A percentile compares a stretch with the other conserved stretches of the same genome.
Evolutionary conservation across 2,797 vertebrate species (phyloP).

Genomic region (Pseudochirops corinnae): DNA sequence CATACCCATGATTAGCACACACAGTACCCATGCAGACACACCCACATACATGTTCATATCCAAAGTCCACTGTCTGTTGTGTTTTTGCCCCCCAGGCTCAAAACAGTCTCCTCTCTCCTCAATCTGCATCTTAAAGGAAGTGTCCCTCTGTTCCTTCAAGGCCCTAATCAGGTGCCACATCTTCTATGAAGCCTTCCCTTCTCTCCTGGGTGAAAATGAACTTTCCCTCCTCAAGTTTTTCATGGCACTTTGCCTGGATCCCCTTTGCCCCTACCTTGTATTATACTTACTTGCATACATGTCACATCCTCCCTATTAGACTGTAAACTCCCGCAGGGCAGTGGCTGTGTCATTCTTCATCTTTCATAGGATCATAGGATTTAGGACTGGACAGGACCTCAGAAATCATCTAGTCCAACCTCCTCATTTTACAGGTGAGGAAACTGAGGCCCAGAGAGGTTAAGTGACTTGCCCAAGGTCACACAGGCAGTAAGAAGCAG

Average conservation of each 20-base stretch:
- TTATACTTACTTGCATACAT: neutral
- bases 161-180: neutral
- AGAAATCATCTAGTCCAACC: neutral
- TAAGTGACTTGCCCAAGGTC: neutral
- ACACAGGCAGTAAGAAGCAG: neutral
- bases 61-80: neutral
- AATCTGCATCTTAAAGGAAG: neutral
- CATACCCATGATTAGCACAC: neutral
- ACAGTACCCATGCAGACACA: neutral
- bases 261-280: neutral
- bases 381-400: neutral
- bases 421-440: neutral
- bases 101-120: neutral
- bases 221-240: neutral
- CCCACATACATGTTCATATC: neutral
- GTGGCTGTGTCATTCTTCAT: constrained; percentile 6
- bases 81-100: neutral
- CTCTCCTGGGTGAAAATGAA: neutral
- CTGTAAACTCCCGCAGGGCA: neutral
- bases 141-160: neutral
- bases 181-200: neutral
- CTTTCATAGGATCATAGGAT: constrained; percentile 7
- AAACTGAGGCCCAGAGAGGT: neutral
- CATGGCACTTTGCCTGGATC: neutral
- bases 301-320: neutral